Evolutionary conservation across 2,888 invertebrate genomes (phyloP), one percentile per base, ranked within the genome.

Genomic region (Nemotelus pantherinus): DNA sequence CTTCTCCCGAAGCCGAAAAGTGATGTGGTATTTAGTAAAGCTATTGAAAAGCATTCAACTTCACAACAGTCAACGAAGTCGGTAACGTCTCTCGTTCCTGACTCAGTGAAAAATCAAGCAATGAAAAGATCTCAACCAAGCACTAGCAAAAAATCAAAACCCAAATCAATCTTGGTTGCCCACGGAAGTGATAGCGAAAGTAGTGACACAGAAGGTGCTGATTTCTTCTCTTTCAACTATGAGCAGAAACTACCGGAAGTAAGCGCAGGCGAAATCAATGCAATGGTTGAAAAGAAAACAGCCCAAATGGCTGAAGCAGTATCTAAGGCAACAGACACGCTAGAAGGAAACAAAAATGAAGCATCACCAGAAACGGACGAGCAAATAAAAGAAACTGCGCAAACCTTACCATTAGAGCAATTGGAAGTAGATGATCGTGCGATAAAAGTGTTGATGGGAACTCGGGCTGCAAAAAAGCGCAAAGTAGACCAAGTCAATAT

Each of bases 1-100:
- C 87, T 94, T 63, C 85, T 95, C 60, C 94, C 94, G 6, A 90
- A 91, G 81, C 94, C 94, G 10, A 91, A 89, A 86, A 88, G 88
- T 82, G 85, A 82, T 45, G 2, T 10, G 10, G 4, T 55, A 3
- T 58, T 65, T 41, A 4, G 55, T 0, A 87, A 87, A 80, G 84
- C 85, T 0, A 86, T 85, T 77, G 82, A 83, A 2, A 82, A 80
- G 64, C 85, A 86, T 77, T 71, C 80, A 0, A 44, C 65, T 92
- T 48, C 93, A 92, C 53, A 89, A 90, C 80, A 93, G 92, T 25
- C 91, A 53, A 77, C 77, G 7, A 76, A 78, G 55, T 55, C 79
- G 41, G 78, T 79, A 5, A 84, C 83, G 77, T 74, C 79, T 55
- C 83, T 89, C 57, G 83, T 89, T 58, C 90, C 90, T 0, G 87